Evolutionary conservation across 2,113 vertebrate genomes (phyloP).

Genomic region (Carassius gibelio): DNA sequence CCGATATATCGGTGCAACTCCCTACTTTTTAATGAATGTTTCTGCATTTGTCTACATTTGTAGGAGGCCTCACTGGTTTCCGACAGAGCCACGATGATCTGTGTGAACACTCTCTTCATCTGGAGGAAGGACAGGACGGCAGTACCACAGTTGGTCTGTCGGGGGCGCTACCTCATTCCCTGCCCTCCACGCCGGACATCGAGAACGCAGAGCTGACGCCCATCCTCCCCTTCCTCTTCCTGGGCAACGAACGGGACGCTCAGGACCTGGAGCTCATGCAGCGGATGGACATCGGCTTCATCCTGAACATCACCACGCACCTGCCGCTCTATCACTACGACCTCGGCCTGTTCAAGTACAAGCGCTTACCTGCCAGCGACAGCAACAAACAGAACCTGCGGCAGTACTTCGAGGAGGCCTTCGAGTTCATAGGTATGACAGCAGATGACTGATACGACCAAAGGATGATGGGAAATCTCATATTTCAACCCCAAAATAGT

Average conservation of each 20-base stretch:
- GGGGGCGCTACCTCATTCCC: constrained; percentile 85
- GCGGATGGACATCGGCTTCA: constrained; percentile 87
- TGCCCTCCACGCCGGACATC: constrained; percentile 94
- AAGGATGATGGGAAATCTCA: too few species aligned
- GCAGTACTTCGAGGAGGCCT: constrained; percentile 99
- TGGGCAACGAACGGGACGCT: constrained; percentile 94
- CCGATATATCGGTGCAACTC: too few species aligned
- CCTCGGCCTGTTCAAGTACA: constrained; percentile 90
- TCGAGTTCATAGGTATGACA: constrained; percentile 94
- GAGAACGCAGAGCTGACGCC: constrained; percentile 96
- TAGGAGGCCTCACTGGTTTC: constrained; percentile 84
- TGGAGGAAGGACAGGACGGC: constrained; percentile 84
- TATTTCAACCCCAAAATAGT: too few species aligned
- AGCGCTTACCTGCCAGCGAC: constrained; percentile 94
- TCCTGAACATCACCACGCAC: constrained; percentile 97
- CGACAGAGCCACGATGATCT: constrained; percentile 93
- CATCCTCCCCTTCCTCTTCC: constrained; percentile 94
- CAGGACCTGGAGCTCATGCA: constrained; percentile 91
- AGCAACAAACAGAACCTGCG: constrained; percentile 99
- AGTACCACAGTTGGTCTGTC: constrained; percentile 80
- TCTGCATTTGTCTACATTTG: too few species aligned
- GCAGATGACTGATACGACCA: background rate
- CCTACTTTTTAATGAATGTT: too few species aligned
- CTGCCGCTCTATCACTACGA: constrained; percentile 96
- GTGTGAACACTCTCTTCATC: constrained; percentile 95